A percentile compares a stretch with the other conserved stretches of the same genome.
These are phyloP conservation scores for Iguana delicatissima DNA, from an alignment of 2,797 vertebrate species.

Conservation along the genomic window DNA sequence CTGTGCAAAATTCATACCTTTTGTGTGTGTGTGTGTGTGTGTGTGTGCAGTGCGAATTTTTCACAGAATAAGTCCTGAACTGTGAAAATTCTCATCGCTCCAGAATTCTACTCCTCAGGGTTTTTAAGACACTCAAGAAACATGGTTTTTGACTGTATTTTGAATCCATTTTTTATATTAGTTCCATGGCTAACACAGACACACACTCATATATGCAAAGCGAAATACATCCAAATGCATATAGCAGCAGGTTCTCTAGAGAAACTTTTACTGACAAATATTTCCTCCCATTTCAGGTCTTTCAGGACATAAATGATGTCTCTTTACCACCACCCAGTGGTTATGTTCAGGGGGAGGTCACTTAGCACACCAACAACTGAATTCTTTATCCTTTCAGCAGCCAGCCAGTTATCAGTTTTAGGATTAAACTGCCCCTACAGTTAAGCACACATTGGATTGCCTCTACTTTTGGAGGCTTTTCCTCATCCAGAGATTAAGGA, in stretches of 20 bases:
- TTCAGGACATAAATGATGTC: conserved; percentile 9
- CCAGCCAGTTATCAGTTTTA: conserved; percentile 13
- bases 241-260: neutral
- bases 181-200: neutral
- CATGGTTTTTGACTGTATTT: too few relatives aligned
- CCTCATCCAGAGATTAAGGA: conserved; percentile 21
- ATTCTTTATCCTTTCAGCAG: conserved; percentile 25
- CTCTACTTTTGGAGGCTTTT: neutral
- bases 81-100: too few relatives aligned
- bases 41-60: too few relatives aligned
- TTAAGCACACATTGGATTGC: conserved; percentile 12
- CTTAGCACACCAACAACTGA: neutral
- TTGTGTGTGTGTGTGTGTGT: too few relatives aligned
- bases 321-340: conserved; percentile 38
- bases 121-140: too few relatives aligned
- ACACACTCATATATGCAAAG: conserved; percentile 16
- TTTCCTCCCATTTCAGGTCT: neutral
- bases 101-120: too few relatives aligned
- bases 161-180: too few relatives aligned
- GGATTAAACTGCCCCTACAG: conserved; percentile 23
- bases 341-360: conserved; percentile 1
- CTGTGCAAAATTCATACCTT: too few relatives aligned
- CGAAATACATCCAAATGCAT: conserved; percentile 26
- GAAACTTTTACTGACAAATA: conserved; percentile 7
- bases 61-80: too few relatives aligned